A percentile compares a stretch with the other conserved stretches of the same genome.
phyloP scores from a whole-genome alignment of 2,113 vertebrate species.

The Pteronura brasiliensis region DNA sequence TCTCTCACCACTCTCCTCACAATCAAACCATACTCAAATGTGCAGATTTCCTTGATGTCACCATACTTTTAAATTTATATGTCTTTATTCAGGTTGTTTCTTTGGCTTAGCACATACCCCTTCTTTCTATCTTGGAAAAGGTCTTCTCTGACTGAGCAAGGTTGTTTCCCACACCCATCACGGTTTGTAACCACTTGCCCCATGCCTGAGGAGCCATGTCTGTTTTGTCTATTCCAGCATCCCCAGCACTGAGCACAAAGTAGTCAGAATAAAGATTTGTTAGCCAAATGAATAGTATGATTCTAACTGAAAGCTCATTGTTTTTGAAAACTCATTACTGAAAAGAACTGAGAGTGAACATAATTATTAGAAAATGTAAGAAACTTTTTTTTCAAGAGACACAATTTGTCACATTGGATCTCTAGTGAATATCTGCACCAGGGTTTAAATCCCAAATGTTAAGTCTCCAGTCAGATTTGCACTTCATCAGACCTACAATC shows the following conservation, averaged over 20 bases:
- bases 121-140: neutral
- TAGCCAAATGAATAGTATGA: neutral
- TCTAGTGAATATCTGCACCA: neutral
- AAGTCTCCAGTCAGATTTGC: neutral
- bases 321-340: constrained; percentile 16
- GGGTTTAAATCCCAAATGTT: neutral
- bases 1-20: neutral
- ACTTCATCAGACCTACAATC: neutral
- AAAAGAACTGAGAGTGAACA: neutral
- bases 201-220: neutral
- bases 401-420: neutral
- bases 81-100: neutral
- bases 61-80: neutral
- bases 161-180: neutral
- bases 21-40: neutral
- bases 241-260: neutral
- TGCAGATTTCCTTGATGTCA: neutral
- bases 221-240: neutral
- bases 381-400: neutral
- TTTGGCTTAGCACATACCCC: neutral
- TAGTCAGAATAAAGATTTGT: neutral
- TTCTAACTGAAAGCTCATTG: constrained; percentile 27
- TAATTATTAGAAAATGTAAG: constrained; percentile 37
- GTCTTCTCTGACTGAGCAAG: neutral
- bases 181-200: neutral